Percentiles rank a stretch among this genome's conserved stretches.
Conservation (phyloP, 2,113 vertebrate species). For the Mastomys coucha region DNA sequence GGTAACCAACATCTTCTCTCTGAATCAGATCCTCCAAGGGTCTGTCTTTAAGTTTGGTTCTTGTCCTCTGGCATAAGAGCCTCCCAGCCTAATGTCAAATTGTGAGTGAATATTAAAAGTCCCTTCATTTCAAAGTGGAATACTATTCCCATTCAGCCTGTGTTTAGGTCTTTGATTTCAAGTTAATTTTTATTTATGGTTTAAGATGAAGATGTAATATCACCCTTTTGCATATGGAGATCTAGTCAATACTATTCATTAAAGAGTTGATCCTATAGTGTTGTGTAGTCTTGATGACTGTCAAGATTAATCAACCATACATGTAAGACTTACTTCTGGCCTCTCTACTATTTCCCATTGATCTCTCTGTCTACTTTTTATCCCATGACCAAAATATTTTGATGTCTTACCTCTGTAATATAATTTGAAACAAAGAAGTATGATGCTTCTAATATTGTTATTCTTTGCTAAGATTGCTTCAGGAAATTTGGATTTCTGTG, state of each 20-base stretch:
- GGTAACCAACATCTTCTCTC: background rate
- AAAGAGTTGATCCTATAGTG: background rate
- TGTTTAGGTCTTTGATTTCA: background rate
- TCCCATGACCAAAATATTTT: background rate
- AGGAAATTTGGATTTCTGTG: background rate
- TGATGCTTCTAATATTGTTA: background rate
- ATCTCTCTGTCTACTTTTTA: background rate
- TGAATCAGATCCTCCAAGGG: background rate
- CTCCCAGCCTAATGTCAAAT: background rate
- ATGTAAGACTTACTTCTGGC: too few species aligned
- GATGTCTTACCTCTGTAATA: background rate
- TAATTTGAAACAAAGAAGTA: background rate
- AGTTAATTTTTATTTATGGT: background rate
- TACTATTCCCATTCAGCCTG: background rate
- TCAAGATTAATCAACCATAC: background rate
- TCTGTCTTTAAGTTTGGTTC: background rate
- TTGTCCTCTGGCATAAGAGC: background rate
- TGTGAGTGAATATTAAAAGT: background rate
- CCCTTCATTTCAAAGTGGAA: background rate
- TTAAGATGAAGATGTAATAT: background rate
- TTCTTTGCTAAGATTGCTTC: background rate
- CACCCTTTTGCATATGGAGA: background rate
- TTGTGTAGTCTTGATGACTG: background rate
- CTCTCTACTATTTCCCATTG: background rate
- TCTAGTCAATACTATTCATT: background rate